Base-by-base conservation (phyloP, 2,797 vertebrate species). In the Myotis pilosus region DNA sequence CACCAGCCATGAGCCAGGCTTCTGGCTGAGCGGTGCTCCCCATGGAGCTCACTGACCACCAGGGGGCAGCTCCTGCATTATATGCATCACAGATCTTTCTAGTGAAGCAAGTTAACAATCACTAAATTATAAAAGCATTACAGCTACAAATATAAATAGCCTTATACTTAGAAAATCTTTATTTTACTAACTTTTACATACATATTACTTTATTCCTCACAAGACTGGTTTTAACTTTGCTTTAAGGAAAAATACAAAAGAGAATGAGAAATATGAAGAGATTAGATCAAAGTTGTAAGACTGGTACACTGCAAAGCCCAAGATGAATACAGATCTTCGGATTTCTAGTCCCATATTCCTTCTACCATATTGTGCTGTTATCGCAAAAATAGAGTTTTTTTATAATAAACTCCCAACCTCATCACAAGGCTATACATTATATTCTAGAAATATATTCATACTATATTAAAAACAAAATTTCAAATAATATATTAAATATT, bases 131-230 rank as follows among this genome's bases (percentile, higher is more conserved):
- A 94, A 91, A 91, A 82, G 7, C n/a, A 92, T 82, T 13, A 89
- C 17, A 25, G 25, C 8, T 95, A 93, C 1, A 85, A 89, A 89
- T 47, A 95, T 51, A 64, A 92, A 84, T 10, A 94, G 33, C 4
- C 2, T 92, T 89, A 38, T 19, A 55, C 81, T 87, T 91, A 7
- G 60, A 76, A 82, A 85, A 83, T 62, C 33, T 57, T 90, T 84
- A 80, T 68, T 71, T 84, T 87, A 90, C 15, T 49, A 76, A 78
- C n/a, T 80, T 93, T 96, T 76, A 92, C 7, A 74, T 71, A 84
- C 10, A 55, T 13, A 44, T 66, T 89, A 75, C 16, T 89, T 78
- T 91, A 74, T 41, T 91, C 16, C 17, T 4, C 5, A 79, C 20
- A 76, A 76, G 6, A 95, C 10, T 81, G 23, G 16, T 89, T 89